These are phyloP conservation scores for Sarotherodon lohbergeri DNA, from an alignment of 2,113 vertebrate genomes.

Conservation along the genomic window DNA sequence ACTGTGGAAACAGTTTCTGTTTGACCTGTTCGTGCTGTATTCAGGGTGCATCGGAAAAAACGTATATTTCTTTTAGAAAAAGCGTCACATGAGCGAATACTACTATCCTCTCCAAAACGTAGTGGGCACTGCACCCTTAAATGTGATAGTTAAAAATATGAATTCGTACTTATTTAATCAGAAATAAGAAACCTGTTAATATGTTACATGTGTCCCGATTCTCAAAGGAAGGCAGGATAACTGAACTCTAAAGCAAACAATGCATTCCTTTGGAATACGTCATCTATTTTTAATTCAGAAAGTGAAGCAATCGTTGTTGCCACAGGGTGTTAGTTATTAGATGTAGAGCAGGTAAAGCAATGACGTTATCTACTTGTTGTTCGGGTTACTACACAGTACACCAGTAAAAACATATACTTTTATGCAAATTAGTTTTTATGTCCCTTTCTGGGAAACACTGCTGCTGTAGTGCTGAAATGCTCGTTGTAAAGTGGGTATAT, in stretches of 20 bases:
- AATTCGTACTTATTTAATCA: neutral
- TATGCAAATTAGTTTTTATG: neutral
- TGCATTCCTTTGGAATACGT: accelerated
- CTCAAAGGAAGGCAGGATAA: neutral
- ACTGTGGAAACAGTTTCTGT: neutral
- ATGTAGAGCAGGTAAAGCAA: neutral
- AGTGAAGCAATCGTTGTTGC: neutral
- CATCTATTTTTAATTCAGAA: accelerated
- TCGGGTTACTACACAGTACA: neutral
- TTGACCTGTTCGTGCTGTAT: neutral
- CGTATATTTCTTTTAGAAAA: accelerated
- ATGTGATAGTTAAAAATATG: neutral
- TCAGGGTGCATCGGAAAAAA: neutral
- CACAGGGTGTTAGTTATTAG: neutral
- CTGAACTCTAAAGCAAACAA: neutral
- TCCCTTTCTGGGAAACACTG: neutral
- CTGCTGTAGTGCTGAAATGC: neutral
- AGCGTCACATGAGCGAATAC: neutral
- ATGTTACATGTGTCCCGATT: accelerated
- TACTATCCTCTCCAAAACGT: neutral
- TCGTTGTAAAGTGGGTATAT: neutral
- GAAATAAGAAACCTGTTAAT: neutral
- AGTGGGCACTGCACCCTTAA: accelerated
- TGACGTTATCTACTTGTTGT: neutral
- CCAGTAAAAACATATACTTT: neutral